phyloP scores from a whole-genome alignment of 2,113 vertebrate species.

The Todiramphus saurophagus region DNA sequence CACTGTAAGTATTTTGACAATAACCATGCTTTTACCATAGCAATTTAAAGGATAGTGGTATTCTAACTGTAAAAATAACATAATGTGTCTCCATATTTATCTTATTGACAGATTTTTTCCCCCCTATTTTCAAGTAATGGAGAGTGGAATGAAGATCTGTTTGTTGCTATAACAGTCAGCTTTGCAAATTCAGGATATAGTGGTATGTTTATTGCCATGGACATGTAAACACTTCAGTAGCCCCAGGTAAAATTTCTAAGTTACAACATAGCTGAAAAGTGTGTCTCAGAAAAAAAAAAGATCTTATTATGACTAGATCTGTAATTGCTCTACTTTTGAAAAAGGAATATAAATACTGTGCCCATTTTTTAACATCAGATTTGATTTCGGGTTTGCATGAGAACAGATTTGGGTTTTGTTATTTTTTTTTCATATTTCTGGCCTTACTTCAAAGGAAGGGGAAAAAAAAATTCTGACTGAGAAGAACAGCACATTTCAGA shows the following conservation, averaged over 20 bases:
- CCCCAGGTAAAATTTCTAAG: background rate
- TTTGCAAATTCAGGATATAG: background rate
- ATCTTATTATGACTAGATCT: background rate
- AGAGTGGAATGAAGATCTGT: background rate
- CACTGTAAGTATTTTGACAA: background rate
- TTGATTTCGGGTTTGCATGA: background rate
- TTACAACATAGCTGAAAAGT: background rate
- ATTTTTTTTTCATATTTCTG: background rate
- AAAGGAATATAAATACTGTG: background rate
- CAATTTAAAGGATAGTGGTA: background rate
- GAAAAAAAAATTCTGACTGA: background rate
- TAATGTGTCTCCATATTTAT: background rate
- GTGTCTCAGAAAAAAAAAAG: background rate
- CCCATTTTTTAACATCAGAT: background rate
- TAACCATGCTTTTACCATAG: background rate
- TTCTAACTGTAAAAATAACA: background rate
- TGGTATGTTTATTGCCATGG: background rate
- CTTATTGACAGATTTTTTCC: background rate
- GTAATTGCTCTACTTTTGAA: background rate
- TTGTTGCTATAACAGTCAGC: background rate
- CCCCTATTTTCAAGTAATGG: background rate
- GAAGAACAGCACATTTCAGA: background rate
- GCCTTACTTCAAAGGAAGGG: background rate
- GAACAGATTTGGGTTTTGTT: background rate
- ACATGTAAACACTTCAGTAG: background rate